These are phyloP conservation scores for Thymelicus lineola DNA, from an alignment of 2,888 invertebrate genomes.

Conservation along the genomic window DNA sequence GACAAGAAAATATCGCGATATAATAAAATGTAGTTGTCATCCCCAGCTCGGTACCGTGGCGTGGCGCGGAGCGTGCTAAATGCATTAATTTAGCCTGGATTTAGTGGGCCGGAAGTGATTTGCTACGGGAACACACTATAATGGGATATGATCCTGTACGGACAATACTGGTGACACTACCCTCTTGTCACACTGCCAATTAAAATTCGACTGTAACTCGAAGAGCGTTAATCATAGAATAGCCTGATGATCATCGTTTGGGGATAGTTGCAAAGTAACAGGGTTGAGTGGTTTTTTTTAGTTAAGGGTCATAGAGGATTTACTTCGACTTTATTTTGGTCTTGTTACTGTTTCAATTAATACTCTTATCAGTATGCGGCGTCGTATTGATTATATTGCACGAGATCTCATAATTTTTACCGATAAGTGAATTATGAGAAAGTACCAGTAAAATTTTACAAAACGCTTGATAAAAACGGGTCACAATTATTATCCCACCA, in stretches of 20 bases:
- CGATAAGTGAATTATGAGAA: too few species aligned
- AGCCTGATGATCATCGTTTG: slow-evolving; percentile 46
- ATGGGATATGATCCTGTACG: slow-evolving; percentile 71
- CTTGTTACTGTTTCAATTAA: slow-evolving; percentile 36
- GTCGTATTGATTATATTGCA: too few species aligned
- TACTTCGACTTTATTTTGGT: slow-evolving; percentile 49
- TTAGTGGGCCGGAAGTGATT: slow-evolving; percentile 85
- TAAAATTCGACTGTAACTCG: slow-evolving; percentile 61
- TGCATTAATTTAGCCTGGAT: slow-evolving; percentile 84
- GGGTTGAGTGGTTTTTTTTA: slow-evolving; percentile 67
- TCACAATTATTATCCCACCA: too few species aligned
- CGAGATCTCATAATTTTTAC: too few species aligned
- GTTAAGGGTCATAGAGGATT: slow-evolving; percentile 60
- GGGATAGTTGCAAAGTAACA: slow-evolving; percentile 62
- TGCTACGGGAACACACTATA: slow-evolving; percentile 61
- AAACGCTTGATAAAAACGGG: too few species aligned
- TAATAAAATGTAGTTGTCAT: slow-evolving; percentile 85
- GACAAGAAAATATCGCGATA: slow-evolving; percentile 81
- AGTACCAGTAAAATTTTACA: too few species aligned
- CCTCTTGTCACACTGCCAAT: slow-evolving; percentile 64
- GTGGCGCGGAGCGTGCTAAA: slow-evolving; percentile 82
- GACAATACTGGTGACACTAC: slow-evolving; percentile 61
- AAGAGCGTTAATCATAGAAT: slow-evolving; percentile 52
- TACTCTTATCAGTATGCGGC: too few species aligned
- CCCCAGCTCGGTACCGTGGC: slow-evolving; percentile 76